phyloP scores from a whole-genome alignment of 2,888 invertebrate genomes.

The Cancer borealis region DNA sequence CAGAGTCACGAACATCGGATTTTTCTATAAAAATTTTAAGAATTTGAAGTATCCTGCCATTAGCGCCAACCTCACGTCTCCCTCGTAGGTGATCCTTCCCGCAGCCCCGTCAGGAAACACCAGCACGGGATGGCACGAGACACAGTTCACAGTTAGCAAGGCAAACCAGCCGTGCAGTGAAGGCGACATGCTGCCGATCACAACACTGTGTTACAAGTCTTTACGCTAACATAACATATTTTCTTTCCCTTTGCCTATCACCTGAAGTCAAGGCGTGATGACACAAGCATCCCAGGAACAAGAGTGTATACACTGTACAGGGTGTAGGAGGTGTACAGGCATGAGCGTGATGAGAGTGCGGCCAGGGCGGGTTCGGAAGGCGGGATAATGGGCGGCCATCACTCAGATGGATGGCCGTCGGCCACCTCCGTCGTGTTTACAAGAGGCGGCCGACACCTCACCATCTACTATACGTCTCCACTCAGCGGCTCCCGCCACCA shows the following conservation, averaged over 20 bases:
- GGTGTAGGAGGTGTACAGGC: not conserved
- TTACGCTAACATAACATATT: not conserved
- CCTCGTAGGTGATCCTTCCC: not conserved
- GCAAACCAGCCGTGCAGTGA: slow-evolving; percentile 24
- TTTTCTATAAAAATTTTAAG: not conserved
- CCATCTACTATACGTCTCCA: slow-evolving; percentile 3
- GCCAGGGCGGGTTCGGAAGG: not conserved
- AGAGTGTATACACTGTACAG: not conserved
- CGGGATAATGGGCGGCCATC: slow-evolving; percentile 34
- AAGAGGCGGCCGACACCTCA: slow-evolving; percentile 23
- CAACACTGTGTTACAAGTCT: not conserved
- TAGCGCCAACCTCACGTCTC: slow-evolving; percentile 2
- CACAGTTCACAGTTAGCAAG: not conserved
- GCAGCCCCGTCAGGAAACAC: not conserved
- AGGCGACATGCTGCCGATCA: slow-evolving; percentile 7
- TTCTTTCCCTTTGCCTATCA: not conserved
- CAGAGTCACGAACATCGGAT: slow-evolving; percentile 24
- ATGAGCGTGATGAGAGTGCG: not conserved
- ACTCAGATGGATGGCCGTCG: not conserved
- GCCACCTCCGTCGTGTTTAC: slow-evolving; percentile 35
- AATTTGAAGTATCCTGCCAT: slow-evolving; percentile 2
- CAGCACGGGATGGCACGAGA: not conserved
- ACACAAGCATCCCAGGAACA: not conserved
- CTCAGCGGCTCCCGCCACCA: not conserved
- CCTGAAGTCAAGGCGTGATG: not conserved